Evolutionary conservation across 1,140 invertebrate species (phyloP), one percentile per base, ranked within the genome.

Genomic region (Dryas iulia): DNA sequence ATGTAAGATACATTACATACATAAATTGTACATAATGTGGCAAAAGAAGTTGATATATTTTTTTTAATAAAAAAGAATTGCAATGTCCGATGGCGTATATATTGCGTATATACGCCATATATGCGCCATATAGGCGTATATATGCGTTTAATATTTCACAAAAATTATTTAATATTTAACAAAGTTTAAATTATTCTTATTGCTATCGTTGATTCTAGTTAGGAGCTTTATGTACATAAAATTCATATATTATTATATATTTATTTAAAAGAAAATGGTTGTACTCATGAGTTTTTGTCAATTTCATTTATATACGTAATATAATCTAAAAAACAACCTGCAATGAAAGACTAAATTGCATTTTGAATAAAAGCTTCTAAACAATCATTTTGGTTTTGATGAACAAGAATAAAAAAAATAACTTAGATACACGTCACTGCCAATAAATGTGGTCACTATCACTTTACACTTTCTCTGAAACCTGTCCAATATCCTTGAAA

Each of bases 381-480:
- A 21, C 7, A 14, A 21, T 21, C 14, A 10, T 47, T 47, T 47
- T 47, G 39, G 39, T 47, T 47, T 47, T 47, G 18, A 47, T 21
- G 18, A 47, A 10, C n/a, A n/a, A n/a, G n/a, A 7, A 18, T 18
- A 47, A 47, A 47, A 47, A 18, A 10, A 39, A 14, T 54, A 67
- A 35, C 59, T 59, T 66, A 69, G 59, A 72, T 60, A 72, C 71
- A 67, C 47, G 57, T 64, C 66, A 72, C 71, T 72, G 71, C 71
- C 71, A 72, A 72, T 69, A 69, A 72, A 54, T 72, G 66, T 72
- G 66, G 71, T 72, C 65, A 72, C 65, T 63, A 54, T 63, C 59
- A 66, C 69, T 61, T 56, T 71, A 71, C 63, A 62, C 53, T 66
- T 30, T 66, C 28, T 56, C 59, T 56, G 18, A 53, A 61, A 67